Evolutionary conservation across 2,797 vertebrate genomes (phyloP).

Genomic region (Gadopsis marmoratus): DNA sequence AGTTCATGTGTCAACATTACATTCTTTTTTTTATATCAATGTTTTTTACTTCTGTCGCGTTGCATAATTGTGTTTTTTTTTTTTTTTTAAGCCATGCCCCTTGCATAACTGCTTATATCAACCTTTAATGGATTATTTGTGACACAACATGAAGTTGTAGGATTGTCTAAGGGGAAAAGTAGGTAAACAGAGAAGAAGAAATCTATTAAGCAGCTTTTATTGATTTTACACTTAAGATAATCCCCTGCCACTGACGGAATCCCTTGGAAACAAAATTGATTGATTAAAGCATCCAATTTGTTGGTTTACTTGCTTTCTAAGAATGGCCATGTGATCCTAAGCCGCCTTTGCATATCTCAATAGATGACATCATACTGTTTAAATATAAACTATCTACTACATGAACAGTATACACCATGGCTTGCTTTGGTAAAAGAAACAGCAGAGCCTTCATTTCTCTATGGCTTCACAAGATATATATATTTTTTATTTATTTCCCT

Average conservation of each 20-base stretch:
- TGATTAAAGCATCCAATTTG: conserved; percentile 49
- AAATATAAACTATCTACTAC: neutral
- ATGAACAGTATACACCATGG: neutral
- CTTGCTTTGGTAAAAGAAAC: neutral
- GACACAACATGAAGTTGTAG: neutral
- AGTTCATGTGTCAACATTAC: neutral
- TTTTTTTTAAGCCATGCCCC: neutral
- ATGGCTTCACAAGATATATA: neutral
- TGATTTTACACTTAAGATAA: conserved; percentile 64
- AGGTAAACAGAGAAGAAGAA: neutral
- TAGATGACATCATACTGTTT: neutral
- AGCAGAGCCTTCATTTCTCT: neutral
- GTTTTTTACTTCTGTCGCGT: neutral
- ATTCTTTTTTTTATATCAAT: neutral
- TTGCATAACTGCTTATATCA: neutral
- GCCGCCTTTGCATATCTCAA: neutral
- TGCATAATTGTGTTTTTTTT: neutral
- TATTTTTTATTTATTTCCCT: neutral
- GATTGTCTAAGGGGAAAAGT: conserved; percentile 1
- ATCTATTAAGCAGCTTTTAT: conserved; percentile 45
- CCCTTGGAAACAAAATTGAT: conserved; percentile 53
- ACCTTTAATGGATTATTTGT: conserved; percentile 9
- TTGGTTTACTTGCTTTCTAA: conserved; percentile 44
- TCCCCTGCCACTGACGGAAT: conserved; percentile 45
- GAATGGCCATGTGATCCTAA: conserved; percentile 8